Evolutionary conservation across 37 sponge, comb jelly and placozoan genomes (phyloP), one percentile per base, ranked within the genome.

Genomic region (Ephydatia muelleri): DNA sequence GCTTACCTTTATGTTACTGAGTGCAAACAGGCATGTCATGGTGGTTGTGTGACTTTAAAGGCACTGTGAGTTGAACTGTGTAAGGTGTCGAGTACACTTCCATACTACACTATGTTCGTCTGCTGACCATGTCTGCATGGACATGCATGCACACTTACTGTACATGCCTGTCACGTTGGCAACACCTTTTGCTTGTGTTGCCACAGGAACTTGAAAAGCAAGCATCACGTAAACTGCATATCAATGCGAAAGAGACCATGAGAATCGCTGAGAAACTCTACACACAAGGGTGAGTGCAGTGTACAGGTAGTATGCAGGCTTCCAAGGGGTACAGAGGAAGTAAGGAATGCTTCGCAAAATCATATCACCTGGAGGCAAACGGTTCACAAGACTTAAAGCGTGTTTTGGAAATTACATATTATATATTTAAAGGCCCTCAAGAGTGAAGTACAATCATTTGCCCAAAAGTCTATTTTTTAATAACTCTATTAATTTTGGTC

Each of bases 231-330:
- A 97, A 97, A 68, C 82, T 99, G 39, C 73, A 82, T 23, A 99
- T 99, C 79, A 94, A 80, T 76, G 97, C 99, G 32, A 95, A 99
- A 74, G 92, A 96, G 80, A 91, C 99, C 0, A 99, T 99, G 99
- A 85, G 79, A 22, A 94, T 99, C 26, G 97, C 99, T n/a, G 99
- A 99, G 89, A 95, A 95, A 72, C 83, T 99, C 32, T 99, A 99
- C 88, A 99, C 95, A 39, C 93, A 91, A 66, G 99, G 99, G 87
- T 96, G 80, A 65, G 91, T 32, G 22, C 16, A 21, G 43, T 43
- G 43, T 43, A 43, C 43, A 43, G 3, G 3, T 43, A 43, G 6
- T 43, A 43, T 43, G 6, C 43, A 43, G 43, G 43, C 43, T n/a
- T n/a, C n/a, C n/a, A n/a, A n/a, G n/a, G n/a, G n/a, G n/a, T n/a